These are phyloP conservation scores for Melikaiella ostensackeni DNA, from an alignment of 2,888 invertebrate genomes.

Conservation along the genomic window DNA sequence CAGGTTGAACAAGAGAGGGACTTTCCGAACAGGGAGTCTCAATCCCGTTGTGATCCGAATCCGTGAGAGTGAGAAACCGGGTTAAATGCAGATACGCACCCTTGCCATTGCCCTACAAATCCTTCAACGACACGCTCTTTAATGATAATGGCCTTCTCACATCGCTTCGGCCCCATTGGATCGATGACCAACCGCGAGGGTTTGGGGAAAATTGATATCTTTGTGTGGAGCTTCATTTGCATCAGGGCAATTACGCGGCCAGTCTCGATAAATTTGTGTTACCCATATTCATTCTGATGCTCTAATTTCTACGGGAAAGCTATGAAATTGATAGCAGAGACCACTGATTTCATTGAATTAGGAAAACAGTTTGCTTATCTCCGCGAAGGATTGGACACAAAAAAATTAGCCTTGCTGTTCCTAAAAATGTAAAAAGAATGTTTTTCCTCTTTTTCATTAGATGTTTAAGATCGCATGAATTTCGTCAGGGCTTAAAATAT, in stretches of 20 bases:
- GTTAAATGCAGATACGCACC: conserved; percentile 68
- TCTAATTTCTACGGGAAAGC: background rate
- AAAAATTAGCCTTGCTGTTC: too few species aligned
- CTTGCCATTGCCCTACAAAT: conserved; percentile 26
- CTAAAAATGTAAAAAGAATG: too few species aligned
- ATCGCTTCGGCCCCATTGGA: background rate
- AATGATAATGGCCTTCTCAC: conserved; percentile 30
- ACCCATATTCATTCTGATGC: background rate
- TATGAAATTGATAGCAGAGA: background rate
- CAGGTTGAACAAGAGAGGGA: conserved; percentile 35
- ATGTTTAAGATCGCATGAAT: too few species aligned
- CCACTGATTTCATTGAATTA: too few species aligned
- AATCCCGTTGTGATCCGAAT: conserved; percentile 40
- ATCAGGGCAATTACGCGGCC: background rate
- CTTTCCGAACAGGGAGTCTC: conserved; percentile 39
- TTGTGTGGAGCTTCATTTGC: background rate
- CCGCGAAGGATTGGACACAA: too few species aligned
- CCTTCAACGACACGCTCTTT: background rate
- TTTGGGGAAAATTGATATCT: conserved; percentile 18
- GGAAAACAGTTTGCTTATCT: too few species aligned
- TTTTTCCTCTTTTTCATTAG: too few species aligned
- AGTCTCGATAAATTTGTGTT: background rate
- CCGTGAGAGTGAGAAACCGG: conserved; percentile 65
- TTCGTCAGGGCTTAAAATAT: too few species aligned
- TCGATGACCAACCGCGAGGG: background rate